Evolutionary conservation across 2,888 invertebrate genomes (phyloP).

Genomic region (Gerris lacustris): DNA sequence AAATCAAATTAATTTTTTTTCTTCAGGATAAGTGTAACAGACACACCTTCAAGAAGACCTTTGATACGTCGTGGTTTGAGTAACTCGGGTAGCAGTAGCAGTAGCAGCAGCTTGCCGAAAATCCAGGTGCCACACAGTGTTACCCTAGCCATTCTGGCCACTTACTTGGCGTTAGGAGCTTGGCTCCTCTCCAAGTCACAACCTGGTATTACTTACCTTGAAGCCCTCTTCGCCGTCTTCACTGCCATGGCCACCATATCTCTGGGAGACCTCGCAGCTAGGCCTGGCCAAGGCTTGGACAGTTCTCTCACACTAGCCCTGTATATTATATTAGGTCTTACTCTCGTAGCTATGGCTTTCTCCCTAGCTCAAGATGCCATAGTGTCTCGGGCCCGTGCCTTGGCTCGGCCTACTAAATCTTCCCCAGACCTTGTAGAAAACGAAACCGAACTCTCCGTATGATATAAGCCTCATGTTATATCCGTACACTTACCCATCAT

Average conservation of each 20-base stretch:
- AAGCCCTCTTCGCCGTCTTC: constrained; percentile 75
- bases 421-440: constrained; percentile 25
- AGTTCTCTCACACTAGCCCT: constrained; percentile 47
- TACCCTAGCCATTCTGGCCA: constrained; percentile 53
- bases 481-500: background rate
- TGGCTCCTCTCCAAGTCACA: constrained; percentile 67
- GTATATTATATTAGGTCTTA: constrained; percentile 64
- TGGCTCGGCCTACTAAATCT: constrained; percentile 39
- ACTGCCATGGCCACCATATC: constrained; percentile 73
- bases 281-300: constrained; percentile 37
- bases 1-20: constrained; percentile 8
- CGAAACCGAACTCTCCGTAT: constrained; percentile 26
- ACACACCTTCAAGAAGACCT: constrained; percentile 64
- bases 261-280: constrained; percentile 55
- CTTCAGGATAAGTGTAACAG: constrained; percentile 45
- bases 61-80: constrained; percentile 46
- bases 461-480: constrained; percentile 19
- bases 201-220: constrained; percentile 59
- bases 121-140: constrained; percentile 49
- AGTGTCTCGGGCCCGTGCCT: constrained; percentile 55
- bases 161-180: constrained; percentile 64
- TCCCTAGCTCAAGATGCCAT: constrained; percentile 72
- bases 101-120: constrained; percentile 26
- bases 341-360: constrained; percentile 73
- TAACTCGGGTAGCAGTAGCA: background rate